Percentiles rank a stretch among this genome's conserved stretches.
Evolutionary conservation across 2,888 invertebrate species (phyloP).

Genomic region (Caenorhabditis macrosperma): DNA sequence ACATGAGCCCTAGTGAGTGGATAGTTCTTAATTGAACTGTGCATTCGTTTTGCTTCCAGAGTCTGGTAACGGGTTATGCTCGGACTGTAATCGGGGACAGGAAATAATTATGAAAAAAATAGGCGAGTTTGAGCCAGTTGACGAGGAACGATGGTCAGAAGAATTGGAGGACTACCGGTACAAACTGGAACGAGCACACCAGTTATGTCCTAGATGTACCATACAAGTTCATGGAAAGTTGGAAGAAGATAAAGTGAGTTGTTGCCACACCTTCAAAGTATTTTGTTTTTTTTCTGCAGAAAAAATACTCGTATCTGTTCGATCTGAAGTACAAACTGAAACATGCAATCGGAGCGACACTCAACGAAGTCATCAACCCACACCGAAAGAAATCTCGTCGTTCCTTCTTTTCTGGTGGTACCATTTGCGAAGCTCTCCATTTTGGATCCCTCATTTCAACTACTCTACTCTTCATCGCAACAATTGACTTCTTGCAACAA

Average conservation of each 20-base stretch:
- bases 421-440: slow-evolving; percentile 40
- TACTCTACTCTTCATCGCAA: slow-evolving; percentile 37
- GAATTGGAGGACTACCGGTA: slow-evolving; percentile 68
- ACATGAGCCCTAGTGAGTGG: slow-evolving; percentile 49
- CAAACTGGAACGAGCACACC: slow-evolving; percentile 65
- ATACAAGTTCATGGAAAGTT: slow-evolving; percentile 67
- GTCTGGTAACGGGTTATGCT: slow-evolving; percentile 66
- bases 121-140: slow-evolving; percentile 65
- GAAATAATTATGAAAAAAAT: slow-evolving; percentile 61
- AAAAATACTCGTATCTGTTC: slow-evolving; percentile 47
- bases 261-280: not conserved
- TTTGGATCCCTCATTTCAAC: slow-evolving; percentile 34
- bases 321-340: slow-evolving; percentile 42
- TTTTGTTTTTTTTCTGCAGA: slow-evolving; percentile 28
- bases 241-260: slow-evolving; percentile 56
- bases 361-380: slow-evolving; percentile 23
- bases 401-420: slow-evolving; percentile 63
- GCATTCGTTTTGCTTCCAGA: slow-evolving; percentile 17
- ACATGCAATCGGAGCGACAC: slow-evolving; percentile 35
- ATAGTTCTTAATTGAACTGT: not conserved
- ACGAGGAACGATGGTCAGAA: slow-evolving; percentile 71
- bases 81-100: slow-evolving; percentile 66
- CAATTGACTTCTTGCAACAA: slow-evolving; percentile 60
- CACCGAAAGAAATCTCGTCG: slow-evolving; percentile 33
- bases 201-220: slow-evolving; percentile 67